Evolutionary conservation across 64 coral and sea anemone genomes (phyloP).

Genomic region (Cladopsammia gracilis): DNA sequence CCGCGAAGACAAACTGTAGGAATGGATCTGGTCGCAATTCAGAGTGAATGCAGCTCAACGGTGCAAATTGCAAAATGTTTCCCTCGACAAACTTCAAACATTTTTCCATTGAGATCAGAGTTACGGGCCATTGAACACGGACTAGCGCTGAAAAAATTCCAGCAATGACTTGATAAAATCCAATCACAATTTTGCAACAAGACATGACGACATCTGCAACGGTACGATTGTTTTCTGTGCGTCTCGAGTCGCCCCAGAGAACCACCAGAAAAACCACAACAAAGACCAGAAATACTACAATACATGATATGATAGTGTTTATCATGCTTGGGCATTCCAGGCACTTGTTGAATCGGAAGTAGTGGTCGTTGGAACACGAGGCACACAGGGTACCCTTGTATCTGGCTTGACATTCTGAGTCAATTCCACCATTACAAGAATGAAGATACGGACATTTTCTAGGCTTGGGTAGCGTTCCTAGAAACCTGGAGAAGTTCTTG

Average conservation of each 20-base stretch:
- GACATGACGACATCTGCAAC: constrained; percentile 48
- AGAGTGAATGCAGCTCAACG: constrained; percentile 51
- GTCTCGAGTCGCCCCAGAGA: too few relatives aligned
- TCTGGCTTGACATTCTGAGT: constrained; percentile 16
- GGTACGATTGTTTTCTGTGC: too few relatives aligned
- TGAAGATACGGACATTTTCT: not conserved
- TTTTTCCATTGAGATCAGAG: constrained; percentile 75
- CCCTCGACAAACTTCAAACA: constrained; percentile 60
- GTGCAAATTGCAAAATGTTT: constrained; percentile 74
- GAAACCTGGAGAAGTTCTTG: not conserved
- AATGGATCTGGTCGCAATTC: constrained; percentile 47
- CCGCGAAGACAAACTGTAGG: constrained; percentile 64
- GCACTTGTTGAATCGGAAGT: not conserved
- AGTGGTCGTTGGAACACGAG: constrained; percentile 8
- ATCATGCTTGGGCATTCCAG: too few relatives aligned
- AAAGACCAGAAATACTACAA: constrained; percentile 50
- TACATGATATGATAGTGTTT: too few relatives aligned
- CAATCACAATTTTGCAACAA: constrained; percentile 78
- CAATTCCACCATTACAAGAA: constrained; percentile 56
- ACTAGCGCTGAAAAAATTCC: too few relatives aligned
- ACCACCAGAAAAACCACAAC: constrained; percentile 20
- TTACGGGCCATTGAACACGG: constrained; percentile 54
- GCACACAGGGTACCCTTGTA: constrained; percentile 60
- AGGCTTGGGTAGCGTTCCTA: constrained; percentile 6
- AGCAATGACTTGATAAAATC: too few relatives aligned